phyloP scores from a whole-genome alignment of 64 coral and sea anemone genomes.

The Acropora tenuis region DNA sequence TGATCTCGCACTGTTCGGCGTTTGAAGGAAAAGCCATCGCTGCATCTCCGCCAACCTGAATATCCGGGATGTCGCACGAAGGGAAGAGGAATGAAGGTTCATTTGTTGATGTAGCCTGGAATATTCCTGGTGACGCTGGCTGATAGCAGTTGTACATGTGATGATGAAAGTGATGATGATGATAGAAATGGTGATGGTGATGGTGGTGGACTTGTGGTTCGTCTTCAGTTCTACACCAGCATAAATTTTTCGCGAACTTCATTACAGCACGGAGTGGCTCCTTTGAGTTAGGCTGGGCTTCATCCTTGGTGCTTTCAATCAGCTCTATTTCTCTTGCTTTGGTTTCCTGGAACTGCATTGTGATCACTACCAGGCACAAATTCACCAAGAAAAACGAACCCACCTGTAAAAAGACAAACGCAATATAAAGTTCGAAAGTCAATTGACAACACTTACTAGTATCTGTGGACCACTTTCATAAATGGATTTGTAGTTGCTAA shows the following conservation, averaged over 20 bases:
- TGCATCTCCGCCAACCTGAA: background rate
- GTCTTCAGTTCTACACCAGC: background rate
- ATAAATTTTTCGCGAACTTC: background rate
- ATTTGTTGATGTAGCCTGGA: background rate
- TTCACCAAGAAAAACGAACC: conserved; percentile 98
- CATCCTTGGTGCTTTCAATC: conserved; percentile 70
- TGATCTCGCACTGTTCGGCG: background rate
- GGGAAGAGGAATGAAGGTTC: background rate
- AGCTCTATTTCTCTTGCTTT: conserved; percentile 92
- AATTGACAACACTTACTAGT: too few relatives aligned
- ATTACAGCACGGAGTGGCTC: background rate
- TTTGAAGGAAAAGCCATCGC: background rate
- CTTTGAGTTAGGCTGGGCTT: background rate
- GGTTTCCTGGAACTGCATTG: conserved; percentile 99
- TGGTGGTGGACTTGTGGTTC: conserved; percentile 74
- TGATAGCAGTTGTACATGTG: conserved; percentile 84
- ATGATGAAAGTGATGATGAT: conserved; percentile 95
- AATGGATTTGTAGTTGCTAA: too few relatives aligned
- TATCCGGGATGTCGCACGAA: background rate
- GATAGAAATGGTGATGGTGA: conserved; percentile 88
- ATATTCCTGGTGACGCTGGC: conserved; percentile 59
- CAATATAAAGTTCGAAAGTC: background rate
- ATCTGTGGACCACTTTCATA: too few relatives aligned
- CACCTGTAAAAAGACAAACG: conserved; percentile 48
- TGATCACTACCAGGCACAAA: conserved; percentile 94